A percentile compares a stretch with the other conserved stretches of the same genome.
Evolutionary conservation across 2,888 invertebrate species (phyloP).

Genomic region (Ferrisia virgata): DNA sequence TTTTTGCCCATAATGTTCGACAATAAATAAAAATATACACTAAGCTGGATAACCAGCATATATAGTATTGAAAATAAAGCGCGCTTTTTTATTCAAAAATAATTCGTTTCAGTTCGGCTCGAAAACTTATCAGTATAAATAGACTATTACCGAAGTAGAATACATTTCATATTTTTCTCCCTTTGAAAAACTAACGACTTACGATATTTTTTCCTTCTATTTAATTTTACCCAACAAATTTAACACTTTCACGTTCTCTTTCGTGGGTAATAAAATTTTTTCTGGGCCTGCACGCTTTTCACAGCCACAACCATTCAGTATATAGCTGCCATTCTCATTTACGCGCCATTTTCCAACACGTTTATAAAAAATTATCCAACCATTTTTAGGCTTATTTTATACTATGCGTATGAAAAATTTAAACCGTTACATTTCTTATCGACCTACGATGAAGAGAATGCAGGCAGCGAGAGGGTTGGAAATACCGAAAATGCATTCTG

Average conservation of each 20-base stretch:
- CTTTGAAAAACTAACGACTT: neutral
- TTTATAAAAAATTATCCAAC: neutral
- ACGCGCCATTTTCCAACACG: neutral
- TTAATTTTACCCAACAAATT: neutral
- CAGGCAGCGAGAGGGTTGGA: too few relatives aligned
- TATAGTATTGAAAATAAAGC: slow-evolving; percentile 3
- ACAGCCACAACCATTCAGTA: neutral
- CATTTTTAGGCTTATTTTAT: neutral
- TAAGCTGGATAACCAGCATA: neutral
- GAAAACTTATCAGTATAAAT: neutral
- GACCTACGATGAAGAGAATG: too few relatives aligned
- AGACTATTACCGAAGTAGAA: neutral
- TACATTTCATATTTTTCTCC: neutral
- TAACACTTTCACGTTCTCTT: neutral
- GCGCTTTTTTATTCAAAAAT: neutral
- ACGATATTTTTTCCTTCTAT: neutral
- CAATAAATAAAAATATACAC: neutral
- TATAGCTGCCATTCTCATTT: too few relatives aligned
- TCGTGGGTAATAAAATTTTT: neutral
- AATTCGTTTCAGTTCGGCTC: neutral
- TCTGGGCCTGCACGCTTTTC: neutral
- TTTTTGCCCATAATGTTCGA: neutral
- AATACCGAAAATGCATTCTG: too few relatives aligned
- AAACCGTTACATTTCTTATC: too few relatives aligned
- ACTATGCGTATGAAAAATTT: too few relatives aligned